These are phyloP conservation scores for Philypnodon macrostomus DNA, from an alignment of 2,797 vertebrate genomes.

Conservation along the genomic window DNA sequence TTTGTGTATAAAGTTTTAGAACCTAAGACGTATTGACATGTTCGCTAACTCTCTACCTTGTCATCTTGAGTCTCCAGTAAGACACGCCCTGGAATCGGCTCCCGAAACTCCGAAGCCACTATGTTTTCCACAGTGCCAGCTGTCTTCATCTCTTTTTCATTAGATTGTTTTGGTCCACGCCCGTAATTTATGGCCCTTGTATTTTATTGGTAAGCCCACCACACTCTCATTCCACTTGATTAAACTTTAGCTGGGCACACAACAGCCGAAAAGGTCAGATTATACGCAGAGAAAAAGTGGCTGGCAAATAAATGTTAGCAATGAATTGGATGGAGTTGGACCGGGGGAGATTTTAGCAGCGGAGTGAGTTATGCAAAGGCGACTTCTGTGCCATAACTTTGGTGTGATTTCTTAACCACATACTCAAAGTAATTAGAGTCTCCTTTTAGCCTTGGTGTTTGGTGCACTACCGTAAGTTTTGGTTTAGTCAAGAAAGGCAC, in stretches of 20 bases:
- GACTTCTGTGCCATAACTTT: neutral
- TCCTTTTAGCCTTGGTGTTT: no score
- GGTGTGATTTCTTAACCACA: neutral
- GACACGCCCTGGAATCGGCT: slow-evolving; percentile 17
- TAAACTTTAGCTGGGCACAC: slow-evolving; percentile 44
- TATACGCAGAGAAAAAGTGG: slow-evolving; percentile 24
- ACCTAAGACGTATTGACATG: no score
- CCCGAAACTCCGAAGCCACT: slow-evolving; percentile 7
- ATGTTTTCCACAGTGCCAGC: slow-evolving; percentile 24
- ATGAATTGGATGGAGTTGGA: slow-evolving; percentile 22
- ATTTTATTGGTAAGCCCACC: slow-evolving; percentile 53
- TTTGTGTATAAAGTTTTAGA: no score
- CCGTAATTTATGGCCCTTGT: slow-evolving; percentile 48
- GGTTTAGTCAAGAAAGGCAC: no score
- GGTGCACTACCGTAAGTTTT: slow-evolving; percentile 6
- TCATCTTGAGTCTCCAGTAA: slow-evolving; percentile 51
- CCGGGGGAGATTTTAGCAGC: neutral
- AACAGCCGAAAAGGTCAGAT: slow-evolving; percentile 51
- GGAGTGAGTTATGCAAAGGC: neutral
- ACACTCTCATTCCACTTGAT: slow-evolving; percentile 42
- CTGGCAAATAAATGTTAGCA: slow-evolving; percentile 18
- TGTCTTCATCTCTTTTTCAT: slow-evolving; percentile 38
- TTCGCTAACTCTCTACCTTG: no score
- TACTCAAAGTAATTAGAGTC: neutral
- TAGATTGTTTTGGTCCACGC: slow-evolving; percentile 41